Conservation (phyloP, 92 coral and sea anemone genomes). For the Scolanthus callimorphus region DNA sequence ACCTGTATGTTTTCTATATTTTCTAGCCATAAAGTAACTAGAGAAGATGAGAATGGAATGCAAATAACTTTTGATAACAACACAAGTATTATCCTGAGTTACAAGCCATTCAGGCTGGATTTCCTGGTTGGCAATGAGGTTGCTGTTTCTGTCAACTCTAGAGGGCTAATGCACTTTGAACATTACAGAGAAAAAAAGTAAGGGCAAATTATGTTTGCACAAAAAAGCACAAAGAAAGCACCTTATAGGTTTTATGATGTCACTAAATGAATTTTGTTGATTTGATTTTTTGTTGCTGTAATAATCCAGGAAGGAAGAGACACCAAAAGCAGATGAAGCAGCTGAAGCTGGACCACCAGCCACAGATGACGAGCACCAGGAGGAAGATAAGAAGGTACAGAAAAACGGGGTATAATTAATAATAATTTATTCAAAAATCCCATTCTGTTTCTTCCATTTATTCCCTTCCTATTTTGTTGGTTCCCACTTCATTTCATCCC, state of each 20-base stretch:
- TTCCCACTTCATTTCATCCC: too few species aligned
- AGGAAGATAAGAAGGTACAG: slow-evolving; percentile 52
- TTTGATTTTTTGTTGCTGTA: background rate
- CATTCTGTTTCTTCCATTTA: too few species aligned
- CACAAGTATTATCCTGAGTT: slow-evolving; percentile 81
- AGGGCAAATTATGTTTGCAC: slow-evolving; percentile 2
- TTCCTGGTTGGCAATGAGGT: slow-evolving; percentile 90
- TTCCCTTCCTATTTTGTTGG: too few species aligned
- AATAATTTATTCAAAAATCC: too few species aligned
- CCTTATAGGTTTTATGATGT: background rate
- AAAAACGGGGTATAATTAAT: too few species aligned
- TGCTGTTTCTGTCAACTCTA: slow-evolving; percentile 89
- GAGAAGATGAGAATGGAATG: slow-evolving; percentile 68
- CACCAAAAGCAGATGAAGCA: slow-evolving; percentile 37
- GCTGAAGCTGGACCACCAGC: slow-evolving; percentile 63
- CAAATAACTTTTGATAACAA: slow-evolving; percentile 75
- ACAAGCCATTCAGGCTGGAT: slow-evolving; percentile 84
- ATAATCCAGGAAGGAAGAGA: slow-evolving; percentile 1
- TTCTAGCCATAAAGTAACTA: slow-evolving; percentile 78
- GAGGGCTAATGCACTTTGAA: slow-evolving; percentile 98
- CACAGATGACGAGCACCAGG: slow-evolving; percentile 40
- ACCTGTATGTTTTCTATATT: too few species aligned
- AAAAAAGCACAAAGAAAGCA: background rate
- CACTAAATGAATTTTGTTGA: background rate
- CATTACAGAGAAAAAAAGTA: slow-evolving; percentile 83